A percentile compares a stretch with the other conserved stretches of the same genome.
Conservation (phyloP, 2,888 invertebrate species). For the Philonicus albiceps region DNA sequence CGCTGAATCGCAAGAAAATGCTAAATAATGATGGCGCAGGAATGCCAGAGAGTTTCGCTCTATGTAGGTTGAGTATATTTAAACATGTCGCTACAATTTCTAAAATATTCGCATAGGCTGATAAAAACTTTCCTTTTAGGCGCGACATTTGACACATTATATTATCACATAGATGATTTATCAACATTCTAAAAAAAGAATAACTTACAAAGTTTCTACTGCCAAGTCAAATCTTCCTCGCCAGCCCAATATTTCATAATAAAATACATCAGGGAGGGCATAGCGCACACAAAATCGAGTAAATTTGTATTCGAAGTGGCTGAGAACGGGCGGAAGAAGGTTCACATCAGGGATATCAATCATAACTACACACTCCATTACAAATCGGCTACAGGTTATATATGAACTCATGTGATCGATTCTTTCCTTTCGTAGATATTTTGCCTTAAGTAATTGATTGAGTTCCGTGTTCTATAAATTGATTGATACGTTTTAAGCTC, state of each 20-base stretch:
- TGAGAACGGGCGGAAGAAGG: background rate
- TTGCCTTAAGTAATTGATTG: slow-evolving; percentile 27
- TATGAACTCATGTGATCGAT: slow-evolving; percentile 36
- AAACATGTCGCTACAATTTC: background rate
- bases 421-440: slow-evolving; percentile 3
- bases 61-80: background rate
- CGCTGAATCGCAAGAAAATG: background rate
- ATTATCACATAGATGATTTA: background rate
- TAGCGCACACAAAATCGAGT: background rate
- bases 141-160: slow-evolving; percentile 5
- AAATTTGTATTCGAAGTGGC: slow-evolving; percentile 22
- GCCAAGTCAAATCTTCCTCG: background rate
- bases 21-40: background rate
- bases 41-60: background rate
- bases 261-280: background rate
- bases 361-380: slow-evolving; percentile 26
- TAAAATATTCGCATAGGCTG: slow-evolving; percentile 3
- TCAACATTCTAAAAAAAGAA: background rate
- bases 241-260: slow-evolving; percentile 5
- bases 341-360: slow-evolving; percentile 11
- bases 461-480: slow-evolving; percentile 23
- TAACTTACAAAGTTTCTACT: background rate
- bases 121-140: slow-evolving; percentile 25
- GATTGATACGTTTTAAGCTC: slow-evolving; percentile 21
- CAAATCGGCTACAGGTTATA: slow-evolving; percentile 25